Evolutionary conservation across 2,113 vertebrate species (phyloP).

Genomic region (Lamprotornis superbus): DNA sequence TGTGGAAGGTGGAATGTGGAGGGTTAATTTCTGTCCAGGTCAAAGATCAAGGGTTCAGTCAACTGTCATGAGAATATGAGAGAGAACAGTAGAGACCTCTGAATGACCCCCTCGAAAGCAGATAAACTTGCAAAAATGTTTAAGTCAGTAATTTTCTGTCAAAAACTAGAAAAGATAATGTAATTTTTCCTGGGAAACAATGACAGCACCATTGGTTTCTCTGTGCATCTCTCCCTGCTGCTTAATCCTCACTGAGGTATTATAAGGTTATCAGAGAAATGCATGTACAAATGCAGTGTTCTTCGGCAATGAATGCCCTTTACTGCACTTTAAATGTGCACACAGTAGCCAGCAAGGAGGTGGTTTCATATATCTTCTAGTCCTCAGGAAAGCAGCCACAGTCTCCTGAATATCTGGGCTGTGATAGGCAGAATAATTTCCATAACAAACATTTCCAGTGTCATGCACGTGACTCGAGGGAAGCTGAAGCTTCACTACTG

Average conservation of each 20-base stretch:
- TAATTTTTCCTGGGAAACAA: neutral
- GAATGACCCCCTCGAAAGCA: slow-evolving; percentile 9
- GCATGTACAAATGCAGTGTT: neutral
- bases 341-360: neutral
- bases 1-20: neutral
- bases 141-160: slow-evolving; percentile 12
- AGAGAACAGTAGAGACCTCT: slow-evolving; percentile 24
- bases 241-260: neutral
- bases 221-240: neutral
- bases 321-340: neutral
- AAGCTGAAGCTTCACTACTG: neutral
- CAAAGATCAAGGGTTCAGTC: slow-evolving; percentile 80
- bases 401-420: neutral
- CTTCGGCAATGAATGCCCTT: neutral
- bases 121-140: slow-evolving; percentile 35
- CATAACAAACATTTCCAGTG: neutral
- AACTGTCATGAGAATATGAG: slow-evolving; percentile 74
- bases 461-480: neutral
- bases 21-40: slow-evolving; percentile 69
- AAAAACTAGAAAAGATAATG: neutral
- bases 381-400: neutral
- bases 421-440: neutral
- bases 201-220: neutral
- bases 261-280: neutral
- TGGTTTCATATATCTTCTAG: neutral